A percentile compares a stretch with the other conserved stretches of the same genome.
These are phyloP conservation scores for Entomyzon cyanotis DNA, from an alignment of 2,113 vertebrate species.

Conservation along the genomic window DNA sequence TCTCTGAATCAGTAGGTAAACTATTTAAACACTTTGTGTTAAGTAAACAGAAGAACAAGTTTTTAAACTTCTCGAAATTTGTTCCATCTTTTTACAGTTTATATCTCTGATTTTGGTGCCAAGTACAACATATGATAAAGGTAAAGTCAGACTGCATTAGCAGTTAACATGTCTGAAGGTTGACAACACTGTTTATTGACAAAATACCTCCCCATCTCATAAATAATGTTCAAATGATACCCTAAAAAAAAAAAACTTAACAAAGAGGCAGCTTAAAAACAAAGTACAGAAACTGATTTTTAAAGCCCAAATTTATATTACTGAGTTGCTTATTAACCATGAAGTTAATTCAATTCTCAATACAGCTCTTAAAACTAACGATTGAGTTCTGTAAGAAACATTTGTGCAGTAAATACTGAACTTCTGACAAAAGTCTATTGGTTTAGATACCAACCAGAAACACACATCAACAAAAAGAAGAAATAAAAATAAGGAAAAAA, in stretches of 20 bases:
- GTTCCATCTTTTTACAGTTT: conserved; percentile 52
- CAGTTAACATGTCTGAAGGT: conserved; percentile 40
- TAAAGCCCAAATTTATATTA: not conserved
- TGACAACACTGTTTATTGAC: conserved; percentile 42
- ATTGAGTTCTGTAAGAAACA: not conserved
- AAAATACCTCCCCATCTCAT: conserved; percentile 1
- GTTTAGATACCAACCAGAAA: not conserved
- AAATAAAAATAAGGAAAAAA: no score
- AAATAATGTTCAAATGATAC: not conserved
- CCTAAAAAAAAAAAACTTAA: conserved; percentile 2
- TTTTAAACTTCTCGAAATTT: conserved; percentile 29
- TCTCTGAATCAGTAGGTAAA: conserved; percentile 50
- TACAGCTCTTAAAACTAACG: not conserved
- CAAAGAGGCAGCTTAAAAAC: conserved; percentile 19
- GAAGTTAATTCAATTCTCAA: not conserved
- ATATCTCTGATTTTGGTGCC: conserved; percentile 7
- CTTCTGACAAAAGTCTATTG: not conserved
- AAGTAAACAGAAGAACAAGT: conserved; percentile 51
- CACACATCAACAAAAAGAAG: not conserved
- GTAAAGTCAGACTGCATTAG: conserved; percentile 38
- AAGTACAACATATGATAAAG: not conserved
- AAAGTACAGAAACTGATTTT: conserved; percentile 53
- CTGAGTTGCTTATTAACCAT: not conserved
- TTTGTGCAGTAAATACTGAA: not conserved
- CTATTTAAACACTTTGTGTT: conserved; percentile 43